Conservation (phyloP, 2,797 vertebrate genomes). For the Dryobates pubescens region DNA sequence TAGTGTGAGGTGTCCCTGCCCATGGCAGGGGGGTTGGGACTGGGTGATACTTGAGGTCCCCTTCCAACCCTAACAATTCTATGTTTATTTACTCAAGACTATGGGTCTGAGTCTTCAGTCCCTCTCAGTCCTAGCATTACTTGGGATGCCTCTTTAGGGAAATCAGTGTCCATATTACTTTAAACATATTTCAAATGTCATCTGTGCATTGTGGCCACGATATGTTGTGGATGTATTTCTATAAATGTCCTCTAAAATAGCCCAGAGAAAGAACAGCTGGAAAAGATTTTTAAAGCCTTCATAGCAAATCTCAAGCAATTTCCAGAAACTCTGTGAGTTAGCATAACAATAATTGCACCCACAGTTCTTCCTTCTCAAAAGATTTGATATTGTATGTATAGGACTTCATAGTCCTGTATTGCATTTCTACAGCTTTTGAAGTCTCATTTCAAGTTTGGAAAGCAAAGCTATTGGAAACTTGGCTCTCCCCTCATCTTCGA, state of each 20-base stretch:
- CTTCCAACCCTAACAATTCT: too few relatives aligned
- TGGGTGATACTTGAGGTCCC: too few relatives aligned
- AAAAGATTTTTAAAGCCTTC: constrained; percentile 49
- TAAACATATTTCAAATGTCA: neutral
- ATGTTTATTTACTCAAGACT: neutral
- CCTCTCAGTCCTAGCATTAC: neutral
- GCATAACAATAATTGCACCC: constrained; percentile 30
- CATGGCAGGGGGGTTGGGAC: too few relatives aligned
- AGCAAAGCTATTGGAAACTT: constrained; percentile 62
- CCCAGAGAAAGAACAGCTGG: constrained; percentile 40
- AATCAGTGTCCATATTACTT: neutral
- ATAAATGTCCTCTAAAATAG: constrained; percentile 14
- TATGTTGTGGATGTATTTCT: neutral
- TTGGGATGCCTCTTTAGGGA: neutral
- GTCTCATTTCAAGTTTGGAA: constrained; percentile 41
- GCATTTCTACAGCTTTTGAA: constrained; percentile 57
- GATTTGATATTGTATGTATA: constrained; percentile 33
- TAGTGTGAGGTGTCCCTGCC: too few relatives aligned
- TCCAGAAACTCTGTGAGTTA: constrained; percentile 47
- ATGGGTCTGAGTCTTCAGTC: neutral
- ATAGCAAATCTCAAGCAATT: constrained; percentile 35
- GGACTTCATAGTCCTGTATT: constrained; percentile 12
- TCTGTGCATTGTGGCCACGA: neutral
- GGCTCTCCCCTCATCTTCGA: constrained; percentile 21
- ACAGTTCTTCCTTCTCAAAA: constrained; percentile 26